A percentile compares a stretch with the other conserved stretches of the same genome.
phyloP scores from a whole-genome alignment of 1,140 invertebrate genomes.

The Diplogasteroides magnus region DNA sequence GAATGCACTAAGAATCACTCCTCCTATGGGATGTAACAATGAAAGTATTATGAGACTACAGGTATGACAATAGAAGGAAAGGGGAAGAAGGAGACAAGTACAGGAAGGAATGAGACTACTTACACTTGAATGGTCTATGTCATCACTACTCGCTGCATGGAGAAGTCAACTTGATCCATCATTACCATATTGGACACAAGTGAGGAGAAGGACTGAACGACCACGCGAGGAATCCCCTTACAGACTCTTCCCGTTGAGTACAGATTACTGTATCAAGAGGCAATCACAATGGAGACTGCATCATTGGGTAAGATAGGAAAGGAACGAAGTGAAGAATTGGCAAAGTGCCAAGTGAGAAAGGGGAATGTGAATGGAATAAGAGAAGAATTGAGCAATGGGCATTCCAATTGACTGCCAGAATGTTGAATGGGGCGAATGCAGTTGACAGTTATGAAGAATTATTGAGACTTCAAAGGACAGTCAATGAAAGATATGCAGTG shows the following conservation, averaged over 20 bases:
- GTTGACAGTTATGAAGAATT: not conserved
- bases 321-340: too few species aligned
- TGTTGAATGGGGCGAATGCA: not conserved
- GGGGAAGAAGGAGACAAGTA: not conserved
- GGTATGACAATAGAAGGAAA: constrained; percentile 6
- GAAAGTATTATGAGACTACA: constrained; percentile 16
- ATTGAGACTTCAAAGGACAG: not conserved
- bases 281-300: not conserved
- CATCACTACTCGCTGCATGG: constrained; percentile 45
- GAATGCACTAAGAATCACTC: not conserved
- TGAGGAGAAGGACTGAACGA: not conserved
- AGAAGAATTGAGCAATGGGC: not conserved
- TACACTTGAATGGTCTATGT: constrained; percentile 40
- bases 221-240: not conserved
- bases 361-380: too few species aligned
- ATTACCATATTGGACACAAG: constrained; percentile 41
- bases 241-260: not conserved
- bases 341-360: too few species aligned
- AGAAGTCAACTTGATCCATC: constrained; percentile 21
- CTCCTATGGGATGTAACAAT: not conserved
- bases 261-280: not conserved
- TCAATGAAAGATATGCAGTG: not conserved
- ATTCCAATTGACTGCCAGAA: not conserved
- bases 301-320: too few species aligned
- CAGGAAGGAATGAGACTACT: constrained; percentile 15